Conservation (phyloP, 2,797 vertebrate genomes). For the Antrozous pallidus region DNA sequence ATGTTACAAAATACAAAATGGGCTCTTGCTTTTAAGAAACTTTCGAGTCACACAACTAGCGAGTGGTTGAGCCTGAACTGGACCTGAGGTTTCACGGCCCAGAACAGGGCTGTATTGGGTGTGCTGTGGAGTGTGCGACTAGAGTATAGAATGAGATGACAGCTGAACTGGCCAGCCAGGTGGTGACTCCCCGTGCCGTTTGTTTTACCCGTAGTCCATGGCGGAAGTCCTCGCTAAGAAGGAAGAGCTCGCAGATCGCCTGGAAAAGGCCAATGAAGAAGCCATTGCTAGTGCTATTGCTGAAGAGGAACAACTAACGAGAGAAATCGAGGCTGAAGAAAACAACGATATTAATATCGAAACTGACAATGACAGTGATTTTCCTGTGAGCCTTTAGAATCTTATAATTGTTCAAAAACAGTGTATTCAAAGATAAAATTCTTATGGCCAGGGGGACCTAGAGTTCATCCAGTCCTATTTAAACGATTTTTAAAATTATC, state of each 20-base stretch:
- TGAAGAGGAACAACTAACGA: conserved; percentile 96
- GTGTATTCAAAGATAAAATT: background rate
- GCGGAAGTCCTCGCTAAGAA: conserved; percentile 98
- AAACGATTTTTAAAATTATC: background rate
- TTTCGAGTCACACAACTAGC: background rate
- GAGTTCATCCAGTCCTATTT: background rate
- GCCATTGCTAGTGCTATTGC: conserved; percentile 99
- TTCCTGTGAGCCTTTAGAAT: conserved; percentile 87
- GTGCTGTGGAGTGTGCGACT: background rate
- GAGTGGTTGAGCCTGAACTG: background rate
- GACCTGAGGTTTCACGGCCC: background rate
- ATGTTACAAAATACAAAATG: background rate
- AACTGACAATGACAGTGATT: conserved; percentile 95
- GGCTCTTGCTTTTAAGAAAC: background rate
- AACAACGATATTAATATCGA: conserved; percentile 93
- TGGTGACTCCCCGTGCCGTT: conserved; percentile 1
- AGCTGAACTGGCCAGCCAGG: background rate
- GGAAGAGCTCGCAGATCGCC: conserved; percentile 95
- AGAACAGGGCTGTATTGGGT: background rate
- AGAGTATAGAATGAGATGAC: background rate
- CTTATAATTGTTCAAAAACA: conserved; percentile 10
- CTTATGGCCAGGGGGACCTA: background rate
- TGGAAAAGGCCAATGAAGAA: conserved; percentile 98
- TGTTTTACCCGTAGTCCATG: conserved; percentile 88
- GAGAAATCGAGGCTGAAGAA: conserved; percentile 96